A percentile compares a stretch with the other conserved stretches of the same genome.
Conservation (phyloP, 1,140 invertebrate species). For the Pogonognathellus flavescens region DNA sequence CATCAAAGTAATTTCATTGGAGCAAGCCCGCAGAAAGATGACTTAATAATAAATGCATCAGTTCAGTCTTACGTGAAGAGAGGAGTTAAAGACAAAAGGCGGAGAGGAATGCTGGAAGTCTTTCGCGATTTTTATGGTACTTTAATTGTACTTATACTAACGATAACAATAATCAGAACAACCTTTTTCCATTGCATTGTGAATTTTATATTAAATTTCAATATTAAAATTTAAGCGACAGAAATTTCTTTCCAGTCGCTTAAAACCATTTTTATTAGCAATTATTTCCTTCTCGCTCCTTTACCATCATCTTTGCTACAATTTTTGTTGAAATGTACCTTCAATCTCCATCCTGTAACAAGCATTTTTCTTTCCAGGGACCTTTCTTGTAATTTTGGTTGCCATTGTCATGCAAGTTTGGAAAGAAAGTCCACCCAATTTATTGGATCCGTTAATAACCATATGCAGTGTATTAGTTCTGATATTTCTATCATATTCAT, state of each 20-base stretch:
- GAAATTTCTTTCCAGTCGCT: too few species aligned
- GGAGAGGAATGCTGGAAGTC: conserved; percentile 74
- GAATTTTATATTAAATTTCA: too few species aligned
- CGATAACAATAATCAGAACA: conserved; percentile 12
- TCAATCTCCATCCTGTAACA: too few species aligned
- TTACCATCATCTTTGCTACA: too few species aligned
- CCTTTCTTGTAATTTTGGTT: conserved; percentile 79
- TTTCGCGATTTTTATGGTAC: conserved; percentile 70
- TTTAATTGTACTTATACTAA: neutral
- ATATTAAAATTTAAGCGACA: too few species aligned
- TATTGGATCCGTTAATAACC: conserved; percentile 79
- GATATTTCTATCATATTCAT: conserved; percentile 79
- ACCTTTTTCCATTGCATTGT: neutral
- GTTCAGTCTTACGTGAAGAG: conserved; percentile 58
- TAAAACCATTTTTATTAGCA: neutral
- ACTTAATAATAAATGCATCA: conserved; percentile 64
- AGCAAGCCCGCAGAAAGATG: conserved; percentile 68
- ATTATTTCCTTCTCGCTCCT: too few species aligned
- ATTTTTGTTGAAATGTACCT: too few species aligned
- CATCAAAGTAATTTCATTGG: conserved; percentile 80
- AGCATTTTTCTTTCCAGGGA: too few species aligned
- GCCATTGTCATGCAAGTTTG: conserved; percentile 74
- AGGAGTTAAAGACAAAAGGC: conserved; percentile 69
- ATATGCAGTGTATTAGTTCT: conserved; percentile 78
- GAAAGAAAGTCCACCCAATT: neutral